A percentile compares a stretch with the other conserved stretches of the same genome.
Evolutionary conservation across 1,140 invertebrate genomes (phyloP).

Genomic region (silkworm (Bombyx mori)): ASM3026992v2 NC_085113.1:2989001-2989500

Average conservation of each 20-base stretch:
- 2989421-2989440: conserved; percentile 54
- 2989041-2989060: no score
- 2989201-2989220: conserved; percentile 25
- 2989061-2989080: not conserved
- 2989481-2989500: conserved; percentile 23
- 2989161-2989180: conserved; percentile 41
- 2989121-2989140: conserved; percentile 38
- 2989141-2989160: conserved; percentile 51
- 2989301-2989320: no score
- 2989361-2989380: no score
- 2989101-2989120: conserved; percentile 19
- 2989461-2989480: conserved; percentile 56
- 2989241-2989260: conserved; percentile 60
- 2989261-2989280: conserved; percentile 39
- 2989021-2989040: no score
- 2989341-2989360: conserved; percentile 8
- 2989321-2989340: conserved; percentile 15
- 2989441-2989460: conserved; percentile 51
- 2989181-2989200: conserved; percentile 29
- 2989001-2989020: no score
- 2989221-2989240: conserved; percentile 55
- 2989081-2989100: not conserved
- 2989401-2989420: conserved; percentile 59
- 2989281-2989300: conserved; percentile 7
- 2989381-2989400: conserved; percentile 39